These are phyloP conservation scores for Brenthis daphne DNA, from an alignment of 2,888 invertebrate species.

Conservation along the genomic window DNA sequence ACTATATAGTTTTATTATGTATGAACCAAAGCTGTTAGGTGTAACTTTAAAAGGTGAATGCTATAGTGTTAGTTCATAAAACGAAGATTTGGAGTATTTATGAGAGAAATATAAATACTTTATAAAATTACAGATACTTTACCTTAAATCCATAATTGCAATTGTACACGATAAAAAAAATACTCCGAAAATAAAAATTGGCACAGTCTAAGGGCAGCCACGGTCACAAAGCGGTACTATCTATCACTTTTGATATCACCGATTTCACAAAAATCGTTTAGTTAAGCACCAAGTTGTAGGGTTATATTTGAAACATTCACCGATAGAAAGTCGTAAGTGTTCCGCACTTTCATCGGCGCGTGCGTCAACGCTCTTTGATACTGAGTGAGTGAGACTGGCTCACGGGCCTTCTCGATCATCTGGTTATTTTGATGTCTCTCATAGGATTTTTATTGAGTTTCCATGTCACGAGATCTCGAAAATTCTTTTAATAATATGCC, in stretches of 20 bases:
- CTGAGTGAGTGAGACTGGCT: constrained; percentile 60
- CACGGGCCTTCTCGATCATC: constrained; percentile 33
- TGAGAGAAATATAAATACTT: no score
- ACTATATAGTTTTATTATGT: no score
- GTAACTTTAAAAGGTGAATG: no score
- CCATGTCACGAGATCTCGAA: neutral
- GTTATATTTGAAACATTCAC: constrained; percentile 45
- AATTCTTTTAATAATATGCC: neutral
- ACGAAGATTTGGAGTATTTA: no score
- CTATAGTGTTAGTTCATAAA: no score
- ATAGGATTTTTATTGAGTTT: constrained; percentile 16
- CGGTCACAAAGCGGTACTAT: constrained; percentile 21
- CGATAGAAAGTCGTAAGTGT: constrained; percentile 69
- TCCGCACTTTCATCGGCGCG: constrained; percentile 69
- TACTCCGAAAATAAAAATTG: neutral
- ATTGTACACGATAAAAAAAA: constrained; percentile 2
- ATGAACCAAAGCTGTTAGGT: no score
- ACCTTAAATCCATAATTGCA: constrained; percentile 68
- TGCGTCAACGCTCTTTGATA: constrained; percentile 65
- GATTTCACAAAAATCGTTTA: constrained; percentile 13
- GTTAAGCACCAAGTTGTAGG: constrained; percentile 22
- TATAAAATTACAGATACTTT: constrained; percentile 34
- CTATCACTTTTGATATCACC: constrained; percentile 9
- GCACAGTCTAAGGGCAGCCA: constrained; percentile 24
- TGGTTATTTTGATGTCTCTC: constrained; percentile 26